Base-by-base conservation (phyloP, 2,888 invertebrate species). In the Cheilosia vulpina region DNA sequence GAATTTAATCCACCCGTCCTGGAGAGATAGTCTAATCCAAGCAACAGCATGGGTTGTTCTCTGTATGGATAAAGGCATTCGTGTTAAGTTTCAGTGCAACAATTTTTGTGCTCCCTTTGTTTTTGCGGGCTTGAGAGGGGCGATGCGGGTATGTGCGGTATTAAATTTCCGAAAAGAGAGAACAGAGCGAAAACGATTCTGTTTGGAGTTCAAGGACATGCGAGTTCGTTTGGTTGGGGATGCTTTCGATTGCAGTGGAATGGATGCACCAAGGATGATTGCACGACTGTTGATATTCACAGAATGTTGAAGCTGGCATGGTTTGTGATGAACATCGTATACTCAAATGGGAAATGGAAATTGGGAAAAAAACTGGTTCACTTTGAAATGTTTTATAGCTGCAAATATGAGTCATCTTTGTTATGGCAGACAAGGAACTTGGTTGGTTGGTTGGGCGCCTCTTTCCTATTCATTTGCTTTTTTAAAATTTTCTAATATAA, bases 51-150 rank as follows among this genome's bases (percentile, higher is more conserved):
- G 85, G 62, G 68, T 72, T 85, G 65, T 77, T 66, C 50, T 57
- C 13, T 19, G 73, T 66, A n/a, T n/a, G 80, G 85, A 85, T 85
- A 81, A 50, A 80, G 68, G 72, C 65, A 72, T 81, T 45, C 76
- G 85, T 85, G 85, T 85, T 85, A 81, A 85, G 77, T 85, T 85
- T 85, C 81, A 81, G 77, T 84, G 75, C 84, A 69, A 66, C 69
- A 53, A 43, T 43, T 41, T 63, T 66, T 65, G 53, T 65, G 53
- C 27, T 50, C 50, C 24, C 55, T 24, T 69, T 21, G 27, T 19
- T 58, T 66, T 21, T 11, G 38, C 9, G 2, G 21, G 6, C 11
- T 9, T 24, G 15, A 3, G 50, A 7, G 34, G 31, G 55, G 38
- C n/a, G 65, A 19, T 31, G 50, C 27, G 71, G 47, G 38, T 31